These are phyloP conservation scores for Carassius gibelio DNA, from an alignment of 2,113 vertebrate species.

Conservation along the genomic window DNA sequence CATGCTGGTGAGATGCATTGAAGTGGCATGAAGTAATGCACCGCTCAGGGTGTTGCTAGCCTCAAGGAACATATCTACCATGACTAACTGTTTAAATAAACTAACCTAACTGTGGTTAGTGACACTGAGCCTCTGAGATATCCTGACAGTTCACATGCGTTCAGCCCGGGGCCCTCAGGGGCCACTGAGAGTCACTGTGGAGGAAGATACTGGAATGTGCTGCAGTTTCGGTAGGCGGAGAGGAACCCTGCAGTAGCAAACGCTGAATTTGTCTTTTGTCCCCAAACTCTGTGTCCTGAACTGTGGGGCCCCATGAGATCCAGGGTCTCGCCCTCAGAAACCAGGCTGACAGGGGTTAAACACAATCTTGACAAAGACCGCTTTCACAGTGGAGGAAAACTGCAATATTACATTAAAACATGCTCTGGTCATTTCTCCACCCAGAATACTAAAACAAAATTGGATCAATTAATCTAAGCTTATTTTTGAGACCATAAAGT, in stretches of 20 bases:
- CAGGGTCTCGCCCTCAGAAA: not conserved
- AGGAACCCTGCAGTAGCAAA: not conserved
- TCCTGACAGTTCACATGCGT: not conserved
- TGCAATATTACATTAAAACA: too few species aligned
- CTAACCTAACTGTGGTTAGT: not conserved
- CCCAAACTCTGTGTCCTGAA: not conserved
- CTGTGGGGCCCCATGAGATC: not conserved
- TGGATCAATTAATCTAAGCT: too few species aligned
- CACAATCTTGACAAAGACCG: too few species aligned
- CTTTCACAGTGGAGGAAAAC: not conserved
- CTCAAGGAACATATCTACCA: not conserved
- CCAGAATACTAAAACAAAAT: too few species aligned
- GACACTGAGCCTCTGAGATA: not conserved
- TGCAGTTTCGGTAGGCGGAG: slow-evolving; percentile 32
- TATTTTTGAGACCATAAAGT: too few species aligned
- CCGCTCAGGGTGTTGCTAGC: not conserved
- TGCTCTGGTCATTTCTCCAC: not conserved
- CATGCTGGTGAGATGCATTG: not conserved
- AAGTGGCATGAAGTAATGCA: not conserved
- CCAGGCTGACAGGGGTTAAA: not conserved
- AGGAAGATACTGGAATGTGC: slow-evolving; percentile 47
- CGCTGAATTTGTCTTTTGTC: slow-evolving; percentile 21
- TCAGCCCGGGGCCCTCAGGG: not conserved
- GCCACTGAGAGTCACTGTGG: not conserved
- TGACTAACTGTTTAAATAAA: not conserved